Evolutionary conservation across 2,888 invertebrate genomes (phyloP), one percentile per base, ranked within the genome.

Genomic region (Ecdyonurus torrentis): DNA sequence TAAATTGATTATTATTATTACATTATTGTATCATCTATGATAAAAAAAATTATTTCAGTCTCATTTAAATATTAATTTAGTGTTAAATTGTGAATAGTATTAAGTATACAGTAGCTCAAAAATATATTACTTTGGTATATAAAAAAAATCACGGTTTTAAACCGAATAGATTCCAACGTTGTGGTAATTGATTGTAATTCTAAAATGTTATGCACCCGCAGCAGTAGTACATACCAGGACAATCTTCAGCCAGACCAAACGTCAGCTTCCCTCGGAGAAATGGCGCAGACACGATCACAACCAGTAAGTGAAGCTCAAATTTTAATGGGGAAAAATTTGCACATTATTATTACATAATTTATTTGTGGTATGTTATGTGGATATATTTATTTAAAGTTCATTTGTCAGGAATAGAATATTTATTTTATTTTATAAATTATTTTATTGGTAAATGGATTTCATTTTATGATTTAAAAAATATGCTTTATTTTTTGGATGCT

Each of bases 171-270:
- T 52, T 19, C 15, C n/a, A 52, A 25, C 52, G 52, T 50, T 22
- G 3, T 66, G 19, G 61, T 18, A 58, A 52, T 37, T 65, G n/a
- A 58, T 19, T 61, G 18, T 64, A 62, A 61, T 20, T 58, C n/a
- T n/a, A n/a, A n/a, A n/a, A n/a, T n/a, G n/a, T n/a, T n/a, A n/a
- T 65, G 52, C 64, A 59, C 67, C 71, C 71, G 55, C 68, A 82
- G 83, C 58, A 79, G 82, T 63, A 84, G 83, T 71, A 74, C 81
- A 61, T 79, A 83, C 68, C 79, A 81, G 70, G 84, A 83, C 69
- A 84, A 84, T 72, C 74, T 80, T 67, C 81, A 83, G 65, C 77
- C 79, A 64, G 77, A 80, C 70, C 79, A 79, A 71, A 70, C 77
- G 5, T 71, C 72, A 58, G 75, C 75, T 61, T 76, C 78, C 25